phyloP scores from a whole-genome alignment of 2,888 invertebrate genomes.

The Cataglyphis rosenhaueri region DNA sequence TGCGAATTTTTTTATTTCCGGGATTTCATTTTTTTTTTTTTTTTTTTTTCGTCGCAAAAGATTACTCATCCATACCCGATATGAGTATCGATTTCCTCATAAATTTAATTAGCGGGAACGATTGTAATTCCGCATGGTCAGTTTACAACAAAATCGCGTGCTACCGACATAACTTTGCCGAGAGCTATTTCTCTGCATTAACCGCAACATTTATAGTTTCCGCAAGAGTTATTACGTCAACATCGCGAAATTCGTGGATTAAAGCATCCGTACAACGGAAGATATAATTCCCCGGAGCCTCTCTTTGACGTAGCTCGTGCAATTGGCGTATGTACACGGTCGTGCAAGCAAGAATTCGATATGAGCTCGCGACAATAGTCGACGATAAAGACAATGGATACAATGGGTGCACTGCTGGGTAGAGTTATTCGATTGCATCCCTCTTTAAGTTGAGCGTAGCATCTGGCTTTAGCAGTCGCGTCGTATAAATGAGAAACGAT shows the following conservation, averaged over 20 bases:
- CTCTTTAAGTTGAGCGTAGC: constrained; percentile 34
- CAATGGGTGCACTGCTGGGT: constrained; percentile 45
- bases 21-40: background rate
- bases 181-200: background rate
- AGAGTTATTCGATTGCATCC: constrained; percentile 36
- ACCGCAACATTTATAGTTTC: constrained; percentile 20
- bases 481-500: constrained; percentile 17
- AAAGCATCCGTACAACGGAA: constrained; percentile 12
- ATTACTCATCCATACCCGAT: background rate
- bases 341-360: constrained; percentile 36
- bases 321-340: constrained; percentile 24
- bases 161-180: background rate
- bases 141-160: background rate
- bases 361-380: constrained; percentile 43
- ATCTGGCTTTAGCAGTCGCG: constrained; percentile 48
- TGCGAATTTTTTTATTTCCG: constrained; percentile 2
- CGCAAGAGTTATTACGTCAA: constrained; percentile 16
- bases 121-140: background rate
- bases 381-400: constrained; percentile 46
- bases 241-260: background rate
- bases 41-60: background rate
- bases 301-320: constrained; percentile 16
- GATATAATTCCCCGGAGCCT: background rate
- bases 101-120: constrained; percentile 14
- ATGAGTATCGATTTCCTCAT: constrained; percentile 5